Base-by-base conservation (phyloP, 2,888 invertebrate species). In the Aethes cnicana region DNA sequence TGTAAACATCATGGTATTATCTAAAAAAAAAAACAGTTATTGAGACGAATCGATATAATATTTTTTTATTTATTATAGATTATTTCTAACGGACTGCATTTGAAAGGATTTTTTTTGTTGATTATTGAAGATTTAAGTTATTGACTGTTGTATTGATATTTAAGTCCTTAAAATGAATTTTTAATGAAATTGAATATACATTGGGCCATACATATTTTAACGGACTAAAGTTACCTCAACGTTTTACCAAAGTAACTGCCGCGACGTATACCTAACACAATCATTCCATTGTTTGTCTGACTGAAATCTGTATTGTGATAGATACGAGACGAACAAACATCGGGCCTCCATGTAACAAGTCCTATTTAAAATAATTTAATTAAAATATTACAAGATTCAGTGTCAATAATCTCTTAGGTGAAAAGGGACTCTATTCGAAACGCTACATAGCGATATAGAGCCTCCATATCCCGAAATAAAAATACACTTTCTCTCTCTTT, bases 261-360 rank as follows among this genome's bases (percentile, higher is more conserved):
- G 42, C 36, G 46, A 30, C n/a, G 47, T 48, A 28, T 53, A 49
- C 54, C 25, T 42, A 54, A 71, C 64, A 64, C 61, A 69, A 75
- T 76, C 87, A 88, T 88, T 88, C 87, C 87, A 88, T n/a, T 64
- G 67, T 52, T 64, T 62, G 73, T 78, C 74, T 77, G 75, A 72
- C 76, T 77, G 70, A 70, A 73, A 75, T 71, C 66, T 78, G 77
- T 73, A 72, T 76, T 82, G 86, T 87, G 85, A 87, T 88, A 85
- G 46, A 78, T 78, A 74, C 67, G 58, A 72, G 77, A 71, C 77
- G 87, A 88, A 87, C 86, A 88, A 88, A 52, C 9, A 21, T n/a
- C 26, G 44, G 26, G 9, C 16, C 9, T 3, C 25, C 39, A n/a
- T 44, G 8, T 43, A 44, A 28, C 43, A 52, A 52, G 52, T 25